These are phyloP conservation scores for Diabrotica balteata DNA, from an alignment of 2,888 invertebrate species.

Conservation along the genomic window DNA sequence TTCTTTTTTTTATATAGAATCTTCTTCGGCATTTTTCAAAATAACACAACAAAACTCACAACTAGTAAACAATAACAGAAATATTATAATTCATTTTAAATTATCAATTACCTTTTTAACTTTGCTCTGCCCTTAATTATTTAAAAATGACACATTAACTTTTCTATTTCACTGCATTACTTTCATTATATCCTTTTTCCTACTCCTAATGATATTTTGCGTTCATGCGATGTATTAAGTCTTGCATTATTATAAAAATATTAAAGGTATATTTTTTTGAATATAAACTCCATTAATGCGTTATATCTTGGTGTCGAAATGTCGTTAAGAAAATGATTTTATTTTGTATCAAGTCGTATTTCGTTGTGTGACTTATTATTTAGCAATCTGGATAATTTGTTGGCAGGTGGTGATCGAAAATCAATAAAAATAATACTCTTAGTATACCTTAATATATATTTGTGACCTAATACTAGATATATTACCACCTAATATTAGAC, in stretches of 20 bases:
- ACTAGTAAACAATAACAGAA: too few species aligned
- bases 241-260: slow-evolving; percentile 11
- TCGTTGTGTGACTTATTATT: slow-evolving; percentile 5
- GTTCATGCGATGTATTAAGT: neutral
- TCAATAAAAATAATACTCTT: neutral
- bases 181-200: slow-evolving; percentile 1
- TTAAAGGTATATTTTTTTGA: slow-evolving; percentile 7
- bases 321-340: slow-evolving; percentile 4
- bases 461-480: too few species aligned
- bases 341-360: neutral
- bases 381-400: slow-evolving; percentile 4
- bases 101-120: too few species aligned
- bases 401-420: neutral
- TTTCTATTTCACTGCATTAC: slow-evolving; percentile 5
- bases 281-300: slow-evolving; percentile 8
- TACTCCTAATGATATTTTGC: neutral
- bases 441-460: too few species aligned
- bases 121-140: neutral
- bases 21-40: too few species aligned
- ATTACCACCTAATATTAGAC: too few species aligned
- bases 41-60: too few species aligned
- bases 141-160: slow-evolving; percentile 6
- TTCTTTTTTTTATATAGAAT: too few species aligned
- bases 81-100: too few species aligned
- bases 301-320: neutral